These are phyloP conservation scores for Paratilapia polleni DNA, from an alignment of 2,113 vertebrate species.

Conservation along the genomic window DNA sequence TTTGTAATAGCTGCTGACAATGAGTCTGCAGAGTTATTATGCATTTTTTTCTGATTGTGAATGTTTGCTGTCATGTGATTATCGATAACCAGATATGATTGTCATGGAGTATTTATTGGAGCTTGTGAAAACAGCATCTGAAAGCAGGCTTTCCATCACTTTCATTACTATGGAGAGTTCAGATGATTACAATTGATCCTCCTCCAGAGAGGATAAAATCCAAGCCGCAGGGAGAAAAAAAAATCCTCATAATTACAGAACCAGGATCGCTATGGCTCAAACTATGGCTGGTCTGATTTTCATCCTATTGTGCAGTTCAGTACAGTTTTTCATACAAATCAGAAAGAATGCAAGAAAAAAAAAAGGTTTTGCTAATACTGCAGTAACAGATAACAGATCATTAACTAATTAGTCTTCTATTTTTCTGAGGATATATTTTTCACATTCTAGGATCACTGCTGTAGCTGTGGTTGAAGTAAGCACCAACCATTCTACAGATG, in stretches of 20 bases:
- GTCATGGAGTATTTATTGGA: slow-evolving; percentile 38
- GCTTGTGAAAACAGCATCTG: slow-evolving; percentile 37
- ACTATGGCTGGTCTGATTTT: slow-evolving; percentile 14
- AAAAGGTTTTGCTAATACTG: not conserved
- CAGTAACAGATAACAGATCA: slow-evolving; percentile 5
- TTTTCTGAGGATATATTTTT: not conserved
- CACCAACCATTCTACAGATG: slow-evolving; percentile 29
- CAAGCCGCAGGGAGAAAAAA: not conserved
- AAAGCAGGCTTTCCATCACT: slow-evolving; percentile 38
- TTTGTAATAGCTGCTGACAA: not conserved
- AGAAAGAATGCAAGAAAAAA: slow-evolving; percentile 16
- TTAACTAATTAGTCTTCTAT: slow-evolving; percentile 37
- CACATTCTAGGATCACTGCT: slow-evolving; percentile 13
- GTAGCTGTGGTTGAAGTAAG: slow-evolving; percentile 24
- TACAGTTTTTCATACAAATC: slow-evolving; percentile 9
- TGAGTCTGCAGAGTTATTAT: not conserved
- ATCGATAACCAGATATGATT: slow-evolving; percentile 41
- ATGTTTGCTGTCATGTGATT: slow-evolving; percentile 9
- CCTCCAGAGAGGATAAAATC: slow-evolving; percentile 45
- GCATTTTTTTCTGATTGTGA: not conserved
- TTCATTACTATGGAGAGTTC: slow-evolving; percentile 35
- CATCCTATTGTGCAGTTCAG: slow-evolving; percentile 14
- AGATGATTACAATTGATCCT: slow-evolving; percentile 68
- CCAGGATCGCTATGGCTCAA: slow-evolving; percentile 10
- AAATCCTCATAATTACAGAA: slow-evolving; percentile 29